Evolutionary conservation across 2,797 vertebrate genomes (phyloP).

Genomic region (Hirundo rustica): DNA sequence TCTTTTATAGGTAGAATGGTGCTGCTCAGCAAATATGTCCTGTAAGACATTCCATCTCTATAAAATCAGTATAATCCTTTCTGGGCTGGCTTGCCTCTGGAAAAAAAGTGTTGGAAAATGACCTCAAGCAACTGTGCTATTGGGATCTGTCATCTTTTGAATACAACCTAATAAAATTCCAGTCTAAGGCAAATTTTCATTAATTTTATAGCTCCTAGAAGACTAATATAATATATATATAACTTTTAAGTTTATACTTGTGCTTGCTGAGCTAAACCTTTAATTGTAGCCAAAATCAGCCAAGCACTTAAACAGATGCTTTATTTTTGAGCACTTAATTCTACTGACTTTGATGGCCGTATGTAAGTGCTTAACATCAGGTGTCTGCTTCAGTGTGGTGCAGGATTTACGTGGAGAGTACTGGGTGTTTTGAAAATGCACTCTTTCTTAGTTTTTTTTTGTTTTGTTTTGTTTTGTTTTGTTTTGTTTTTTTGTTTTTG

Average conservation of each 20-base stretch:
- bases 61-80: not conserved
- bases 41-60: not conserved
- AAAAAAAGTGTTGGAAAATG: not conserved
- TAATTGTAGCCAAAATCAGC: conserved; percentile 34
- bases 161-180: conserved; percentile 29
- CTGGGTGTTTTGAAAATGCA: not conserved
- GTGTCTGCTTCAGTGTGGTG: not conserved
- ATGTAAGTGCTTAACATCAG: not conserved
- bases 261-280: conserved; percentile 45
- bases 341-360: not conserved
- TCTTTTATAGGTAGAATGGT: not conserved
- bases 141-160: conserved; percentile 43
- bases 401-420: not conserved
- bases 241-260: conserved; percentile 41
- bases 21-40: conserved; percentile 11
- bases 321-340: conserved; percentile 27
- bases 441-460: not conserved
- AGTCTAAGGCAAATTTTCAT: conserved; percentile 60
- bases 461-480: no score
- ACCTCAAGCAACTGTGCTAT: conserved; percentile 49
- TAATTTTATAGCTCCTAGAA: conserved; percentile 44
- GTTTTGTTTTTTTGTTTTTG: no score
- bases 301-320: conserved; percentile 10
- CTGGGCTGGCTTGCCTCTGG: not conserved
- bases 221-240: conserved; percentile 12